A percentile compares a stretch with the other conserved stretches of the same genome.
Evolutionary conservation across 2,888 invertebrate genomes (phyloP).

Genomic region (Alloscopus bannaensis): DNA sequence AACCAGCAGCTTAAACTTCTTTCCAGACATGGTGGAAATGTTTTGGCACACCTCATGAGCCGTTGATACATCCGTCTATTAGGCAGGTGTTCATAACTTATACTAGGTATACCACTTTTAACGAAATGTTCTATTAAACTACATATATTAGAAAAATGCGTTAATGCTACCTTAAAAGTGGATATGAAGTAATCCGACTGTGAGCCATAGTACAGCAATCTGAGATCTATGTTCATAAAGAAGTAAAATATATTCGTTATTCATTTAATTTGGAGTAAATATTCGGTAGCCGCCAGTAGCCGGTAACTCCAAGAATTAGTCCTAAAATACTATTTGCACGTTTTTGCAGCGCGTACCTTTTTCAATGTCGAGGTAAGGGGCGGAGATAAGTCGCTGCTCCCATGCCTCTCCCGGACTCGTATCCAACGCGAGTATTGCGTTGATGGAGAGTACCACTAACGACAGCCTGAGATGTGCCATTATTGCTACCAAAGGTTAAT

Average conservation of each 20-base stretch:
- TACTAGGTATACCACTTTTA: neutral
- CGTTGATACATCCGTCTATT: constrained; percentile 33
- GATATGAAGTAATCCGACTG: constrained; percentile 46
- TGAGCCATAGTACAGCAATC: constrained; percentile 6
- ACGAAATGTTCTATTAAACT: too few species aligned
- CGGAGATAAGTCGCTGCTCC: constrained; percentile 43
- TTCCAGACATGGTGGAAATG: constrained; percentile 41
- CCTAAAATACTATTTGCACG: too few species aligned
- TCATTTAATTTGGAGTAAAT: too few species aligned
- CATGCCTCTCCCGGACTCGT: too few species aligned
- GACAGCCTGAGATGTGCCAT: too few species aligned
- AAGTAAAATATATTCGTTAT: too few species aligned
- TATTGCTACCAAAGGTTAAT: too few species aligned
- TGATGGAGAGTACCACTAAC: too few species aligned
- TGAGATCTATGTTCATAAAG: constrained; percentile 38
- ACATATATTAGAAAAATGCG: neutral
- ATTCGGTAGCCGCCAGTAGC: too few species aligned
- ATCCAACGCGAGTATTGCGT: too few species aligned
- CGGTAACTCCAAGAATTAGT: too few species aligned
- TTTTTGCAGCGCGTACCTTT: too few species aligned
- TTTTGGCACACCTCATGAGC: constrained; percentile 42
- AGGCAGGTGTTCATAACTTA: neutral
- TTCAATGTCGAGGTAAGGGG: constrained; percentile 23
- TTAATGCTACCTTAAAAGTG: constrained; percentile 19
- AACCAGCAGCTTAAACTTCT: constrained; percentile 37